Conservation (phyloP, 2,888 invertebrate species). For the Ochlodes sylvanus region DNA sequence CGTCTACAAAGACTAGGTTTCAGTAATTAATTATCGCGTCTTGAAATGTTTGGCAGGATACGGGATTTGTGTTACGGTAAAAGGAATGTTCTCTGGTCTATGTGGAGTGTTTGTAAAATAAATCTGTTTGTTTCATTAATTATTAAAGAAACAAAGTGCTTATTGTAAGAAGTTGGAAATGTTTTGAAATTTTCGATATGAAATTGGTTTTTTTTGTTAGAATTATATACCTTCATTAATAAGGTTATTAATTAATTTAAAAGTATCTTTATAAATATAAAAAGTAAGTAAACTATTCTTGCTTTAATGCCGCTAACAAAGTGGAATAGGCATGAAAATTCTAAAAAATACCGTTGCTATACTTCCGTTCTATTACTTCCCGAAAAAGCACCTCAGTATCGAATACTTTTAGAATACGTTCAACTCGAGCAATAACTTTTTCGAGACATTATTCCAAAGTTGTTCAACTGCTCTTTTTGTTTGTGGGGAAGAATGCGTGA, state of each 20-base stretch:
- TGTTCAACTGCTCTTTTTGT: slow-evolving; percentile 31
- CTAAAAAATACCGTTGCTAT: background rate
- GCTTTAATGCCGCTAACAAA: no score
- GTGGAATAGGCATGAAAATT: no score
- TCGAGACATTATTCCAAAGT: slow-evolving; percentile 22
- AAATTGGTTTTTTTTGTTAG: no score
- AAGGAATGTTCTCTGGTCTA: background rate
- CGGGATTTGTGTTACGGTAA: background rate
- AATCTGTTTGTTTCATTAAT: no score
- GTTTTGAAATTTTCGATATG: no score
- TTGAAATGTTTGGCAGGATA: slow-evolving; percentile 9
- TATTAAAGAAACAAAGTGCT: no score
- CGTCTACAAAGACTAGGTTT: slow-evolving; percentile 22
- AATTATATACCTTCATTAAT: no score
- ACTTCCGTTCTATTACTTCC: background rate
- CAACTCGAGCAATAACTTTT: slow-evolving; percentile 18
- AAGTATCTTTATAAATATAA: no score
- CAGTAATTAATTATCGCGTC: slow-evolving; percentile 31
- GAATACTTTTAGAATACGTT: background rate
- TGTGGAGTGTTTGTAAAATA: no score
- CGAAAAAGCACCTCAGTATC: background rate
- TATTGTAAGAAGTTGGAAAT: no score
- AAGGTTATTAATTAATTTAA: no score
- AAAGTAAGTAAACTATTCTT: no score
- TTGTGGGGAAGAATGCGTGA: slow-evolving; percentile 50